A percentile compares a stretch with the other conserved stretches of the same genome.
Evolutionary conservation across 2,113 vertebrate genomes (phyloP).

Genomic region (Potamarius usumacintae): DNA sequence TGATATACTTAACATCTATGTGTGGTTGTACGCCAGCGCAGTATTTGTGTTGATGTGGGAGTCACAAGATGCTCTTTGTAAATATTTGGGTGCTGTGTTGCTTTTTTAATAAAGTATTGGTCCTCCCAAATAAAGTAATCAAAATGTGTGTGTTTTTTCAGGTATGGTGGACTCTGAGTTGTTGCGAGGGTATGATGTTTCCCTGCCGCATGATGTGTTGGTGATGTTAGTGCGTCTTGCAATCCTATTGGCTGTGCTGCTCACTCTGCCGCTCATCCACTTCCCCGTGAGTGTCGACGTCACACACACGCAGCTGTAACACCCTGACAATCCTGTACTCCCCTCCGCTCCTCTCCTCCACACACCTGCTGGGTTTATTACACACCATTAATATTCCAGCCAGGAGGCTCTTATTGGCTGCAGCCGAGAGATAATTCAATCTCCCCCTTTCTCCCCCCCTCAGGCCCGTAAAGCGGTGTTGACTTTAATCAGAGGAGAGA

Average conservation of each 20-base stretch:
- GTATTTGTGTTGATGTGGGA: no score
- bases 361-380: no score
- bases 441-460: background rate
- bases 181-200: conserved; percentile 78
- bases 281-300: conserved; percentile 86
- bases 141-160: conserved; percentile 52
- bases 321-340: background rate
- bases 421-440: background rate
- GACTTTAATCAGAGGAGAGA: conserved; percentile 77
- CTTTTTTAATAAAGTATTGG: no score
- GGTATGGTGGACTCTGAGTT: conserved; percentile 87
- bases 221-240: conserved; percentile 84
- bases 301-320: background rate
- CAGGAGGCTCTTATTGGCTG: background rate
- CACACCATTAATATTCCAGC: background rate
- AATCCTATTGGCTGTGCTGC: conserved; percentile 83
- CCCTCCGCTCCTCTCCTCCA: no score
- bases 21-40: no score
- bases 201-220: conserved; percentile 79
- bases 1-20: no score
- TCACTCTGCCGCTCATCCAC: conserved; percentile 92
- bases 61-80: no score
- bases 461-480: conserved; percentile 87
- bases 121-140: no score
- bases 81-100: no score